These are phyloP conservation scores for Macropodus opercularis DNA, from an alignment of 2,797 vertebrate genomes.

Conservation along the genomic window DNA sequence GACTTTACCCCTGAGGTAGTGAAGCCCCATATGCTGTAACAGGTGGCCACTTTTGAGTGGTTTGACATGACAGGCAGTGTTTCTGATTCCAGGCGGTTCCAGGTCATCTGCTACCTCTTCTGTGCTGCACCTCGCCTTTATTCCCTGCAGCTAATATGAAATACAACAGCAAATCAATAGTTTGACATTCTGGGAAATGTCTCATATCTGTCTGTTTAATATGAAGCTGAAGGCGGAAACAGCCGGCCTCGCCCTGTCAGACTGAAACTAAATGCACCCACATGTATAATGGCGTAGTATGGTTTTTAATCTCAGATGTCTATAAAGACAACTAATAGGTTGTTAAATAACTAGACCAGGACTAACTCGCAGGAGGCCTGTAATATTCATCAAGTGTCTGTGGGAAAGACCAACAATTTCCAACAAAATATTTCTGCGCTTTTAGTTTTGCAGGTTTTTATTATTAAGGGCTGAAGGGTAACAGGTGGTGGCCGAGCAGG, in stretches of 20 bases:
- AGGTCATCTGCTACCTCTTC: constrained; percentile 15
- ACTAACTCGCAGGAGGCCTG: too few relatives aligned
- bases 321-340: too few relatives aligned
- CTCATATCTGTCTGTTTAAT: not conserved
- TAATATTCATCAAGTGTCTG: too few relatives aligned
- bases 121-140: constrained; percentile 11
- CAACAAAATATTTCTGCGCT: too few relatives aligned
- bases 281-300: too few relatives aligned
- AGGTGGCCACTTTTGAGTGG: constrained; percentile 49
- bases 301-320: too few relatives aligned
- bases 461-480: too few relatives aligned
- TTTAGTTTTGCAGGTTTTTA: too few relatives aligned
- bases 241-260: not conserved
- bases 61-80: constrained; percentile 24
- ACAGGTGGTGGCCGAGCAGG: too few relatives aligned
- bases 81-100: constrained; percentile 35
- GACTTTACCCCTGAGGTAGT: constrained; percentile 89
- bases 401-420: too few relatives aligned
- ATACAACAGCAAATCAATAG: not conserved
- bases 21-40: constrained; percentile 29
- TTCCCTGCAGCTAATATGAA: not conserved
- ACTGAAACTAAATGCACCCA: too few relatives aligned
- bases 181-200: not conserved
- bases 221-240: not conserved
- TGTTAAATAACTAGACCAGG: too few relatives aligned